Base-by-base conservation (phyloP, 2,113 vertebrate species). In the Peromyscus californicus region DNA sequence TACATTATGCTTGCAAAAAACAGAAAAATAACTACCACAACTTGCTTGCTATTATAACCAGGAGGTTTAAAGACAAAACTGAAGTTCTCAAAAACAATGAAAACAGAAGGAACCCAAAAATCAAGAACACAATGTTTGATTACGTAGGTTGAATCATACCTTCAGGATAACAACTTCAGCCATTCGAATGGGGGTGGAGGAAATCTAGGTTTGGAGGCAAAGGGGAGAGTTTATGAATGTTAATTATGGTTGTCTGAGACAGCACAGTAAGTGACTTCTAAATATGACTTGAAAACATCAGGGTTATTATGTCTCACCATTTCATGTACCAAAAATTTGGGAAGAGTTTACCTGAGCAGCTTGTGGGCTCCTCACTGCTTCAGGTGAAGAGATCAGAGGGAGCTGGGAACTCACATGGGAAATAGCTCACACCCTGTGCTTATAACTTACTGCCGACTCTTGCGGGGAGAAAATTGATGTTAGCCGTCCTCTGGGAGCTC, bases 361-460 rank as follows among this genome's bases (percentile, higher is more conserved):
- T 83, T 26, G 8, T 36, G 31, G 22, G 29, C 0, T 39, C 3
- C 75, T 29, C 33, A 33, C 7, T 31, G 4, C 7, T 83, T 16
- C n/a, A 59, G 36, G 11, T 39, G 6, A 2, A 26, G 19, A 70
- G 39, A 9, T 16, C 4, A 0, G 36, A 1, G 2, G 31, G 19
- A 65, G 10, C 9, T 3, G 9, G 42, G 39, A 29, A 36, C 29
- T 17, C n/a, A 48, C 9, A 3, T 21, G 15, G 24, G 29, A 45
- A 36, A 36, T 4, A 82, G 29, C n/a, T 57, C 39, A 57, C 5
- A 61, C 45, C 5, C 29, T 48, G 65, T 8, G 8, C 36, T 70
- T 57, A 2, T 15, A 75, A 85, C 36, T 89, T 48, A 79, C 42
- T 85, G 29, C 36, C 80, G 45, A 24, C 12, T 65, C 22, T 31